Evolutionary conservation across 2,113 vertebrate genomes (phyloP), one percentile per base, ranked within the genome.

Genomic region (Rynchops niger): DNA sequence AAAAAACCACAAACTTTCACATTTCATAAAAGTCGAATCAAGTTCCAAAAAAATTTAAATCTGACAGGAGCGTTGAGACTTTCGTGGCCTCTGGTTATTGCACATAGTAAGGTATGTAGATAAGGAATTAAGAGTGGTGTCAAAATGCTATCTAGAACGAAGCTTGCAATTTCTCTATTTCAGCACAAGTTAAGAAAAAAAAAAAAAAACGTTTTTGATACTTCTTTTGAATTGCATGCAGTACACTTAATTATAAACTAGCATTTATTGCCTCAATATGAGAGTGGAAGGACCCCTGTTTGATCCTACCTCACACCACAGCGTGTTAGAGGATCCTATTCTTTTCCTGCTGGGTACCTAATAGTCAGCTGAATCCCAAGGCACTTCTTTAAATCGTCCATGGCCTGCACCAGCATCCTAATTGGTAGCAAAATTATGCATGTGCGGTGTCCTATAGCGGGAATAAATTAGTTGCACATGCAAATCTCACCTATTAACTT

Each of bases 251-350:
- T 12, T 90, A 49, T 49, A 76, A 30, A 55, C 12, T 59, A 85
- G 4, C 11, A 70, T 52, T 34, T 71, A 50, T 61, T 86, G 40
- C 23, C 32, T 95, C 49, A 61, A 0, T 50, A 34, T 25, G 25
- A 90, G 27, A 20, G 10, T 42, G 11, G 13, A 79, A 94, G 59
- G 7, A 49, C 11, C 72, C 15, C 9, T 47, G 7, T 79, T 40
- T 87, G 22, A 72, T 47, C 50, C 78, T 49, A 53, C 19, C 61
- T 76, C 36, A 43, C 20, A 52, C 8, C 0, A 1, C 30, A 59
- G 21, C 26, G 38, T 0, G 0, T 71, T 43, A 72, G 52, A 49
- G 9, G 15, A 82, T 47, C 30, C 15, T 52, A 2, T 36, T 70
- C 9, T 50, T 84, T 91, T 70, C 29, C 47, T 79, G 22, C 19